Conservation (phyloP, 2,797 vertebrate species). For the Notamacropus eugenii region DNA sequence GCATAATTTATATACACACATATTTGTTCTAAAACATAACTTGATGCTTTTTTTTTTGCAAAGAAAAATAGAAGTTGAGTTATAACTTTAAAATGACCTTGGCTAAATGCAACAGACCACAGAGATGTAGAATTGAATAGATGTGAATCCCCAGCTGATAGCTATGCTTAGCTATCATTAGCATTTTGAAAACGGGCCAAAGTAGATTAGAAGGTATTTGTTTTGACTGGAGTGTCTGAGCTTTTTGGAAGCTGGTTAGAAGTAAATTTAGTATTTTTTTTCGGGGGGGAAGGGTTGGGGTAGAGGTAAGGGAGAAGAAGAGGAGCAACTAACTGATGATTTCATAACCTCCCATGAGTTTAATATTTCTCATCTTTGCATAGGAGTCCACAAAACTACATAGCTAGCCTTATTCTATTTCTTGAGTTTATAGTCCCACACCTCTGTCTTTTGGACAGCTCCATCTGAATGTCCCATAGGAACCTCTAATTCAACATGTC, state of each 20-base stretch:
- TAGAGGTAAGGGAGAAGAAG: not conserved
- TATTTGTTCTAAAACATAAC: not conserved
- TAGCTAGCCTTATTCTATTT: not conserved
- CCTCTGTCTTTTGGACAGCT: not conserved
- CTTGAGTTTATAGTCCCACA: not conserved
- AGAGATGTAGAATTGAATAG: not conserved
- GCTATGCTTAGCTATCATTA: not conserved
- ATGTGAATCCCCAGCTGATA: not conserved
- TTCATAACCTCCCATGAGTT: not conserved
- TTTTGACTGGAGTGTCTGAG: not conserved
- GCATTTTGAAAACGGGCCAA: not conserved
- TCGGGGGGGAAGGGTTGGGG: accelerated
- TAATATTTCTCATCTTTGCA: not conserved
- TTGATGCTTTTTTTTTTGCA: not conserved
- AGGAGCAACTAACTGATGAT: not conserved
- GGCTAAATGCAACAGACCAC: not conserved
- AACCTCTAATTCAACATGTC: not conserved
- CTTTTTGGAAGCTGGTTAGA: not conserved
- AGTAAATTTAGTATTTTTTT: not conserved
- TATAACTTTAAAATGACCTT: not conserved
- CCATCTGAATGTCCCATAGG: not conserved
- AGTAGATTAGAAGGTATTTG: not conserved
- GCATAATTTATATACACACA: not conserved
- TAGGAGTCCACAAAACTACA: not conserved
- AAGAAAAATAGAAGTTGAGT: not conserved